phyloP scores from a whole-genome alignment of 2,797 vertebrate species.

The Phoeniculus purpureus region DNA sequence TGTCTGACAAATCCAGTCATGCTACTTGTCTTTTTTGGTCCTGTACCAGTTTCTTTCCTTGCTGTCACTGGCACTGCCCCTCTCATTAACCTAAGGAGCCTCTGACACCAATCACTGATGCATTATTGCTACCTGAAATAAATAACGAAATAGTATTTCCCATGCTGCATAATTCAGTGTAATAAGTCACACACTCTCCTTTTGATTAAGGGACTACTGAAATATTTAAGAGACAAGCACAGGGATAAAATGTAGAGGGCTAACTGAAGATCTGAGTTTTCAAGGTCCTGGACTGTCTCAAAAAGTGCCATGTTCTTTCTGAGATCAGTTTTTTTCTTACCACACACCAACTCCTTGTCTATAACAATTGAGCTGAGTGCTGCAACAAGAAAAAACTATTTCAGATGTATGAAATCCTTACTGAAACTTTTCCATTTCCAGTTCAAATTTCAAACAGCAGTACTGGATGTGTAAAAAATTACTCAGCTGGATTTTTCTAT shows the following conservation, averaged over 20 bases:
- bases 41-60: background rate
- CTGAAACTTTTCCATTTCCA: background rate
- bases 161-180: background rate
- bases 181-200: background rate
- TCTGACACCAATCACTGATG: background rate
- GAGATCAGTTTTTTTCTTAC: background rate
- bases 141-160: background rate
- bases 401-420: background rate
- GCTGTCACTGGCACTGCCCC: background rate
- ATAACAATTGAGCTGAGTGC: background rate
- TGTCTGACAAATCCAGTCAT: background rate
- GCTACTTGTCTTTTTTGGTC: constrained; percentile 2
- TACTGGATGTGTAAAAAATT: background rate
- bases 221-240: background rate
- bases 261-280: background rate
- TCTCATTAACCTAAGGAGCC: background rate
- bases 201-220: background rate
- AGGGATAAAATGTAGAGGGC: background rate
- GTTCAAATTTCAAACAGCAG: background rate
- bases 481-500: background rate
- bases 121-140: background rate
- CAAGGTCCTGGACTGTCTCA: background rate
- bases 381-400: background rate
- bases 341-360: background rate
- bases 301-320: background rate